Conservation (phyloP, 1,140 invertebrate genomes). For the Drosophila persimilis region DNA sequence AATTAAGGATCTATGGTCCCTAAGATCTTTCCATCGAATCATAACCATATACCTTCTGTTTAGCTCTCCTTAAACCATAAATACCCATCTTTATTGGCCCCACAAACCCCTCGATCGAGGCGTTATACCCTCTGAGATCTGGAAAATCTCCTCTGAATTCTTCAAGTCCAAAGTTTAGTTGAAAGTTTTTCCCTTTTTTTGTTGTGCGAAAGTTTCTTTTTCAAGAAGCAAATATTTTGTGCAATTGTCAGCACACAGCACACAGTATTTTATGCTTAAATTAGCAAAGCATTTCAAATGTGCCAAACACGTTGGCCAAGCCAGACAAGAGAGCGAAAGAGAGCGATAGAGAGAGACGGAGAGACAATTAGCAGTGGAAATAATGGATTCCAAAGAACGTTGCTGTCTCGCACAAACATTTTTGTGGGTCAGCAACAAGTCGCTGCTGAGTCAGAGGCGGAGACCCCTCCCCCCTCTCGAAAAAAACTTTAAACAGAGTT, state of each 20-base stretch:
- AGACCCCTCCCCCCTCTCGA: background rate
- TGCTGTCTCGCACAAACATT: conserved; percentile 19
- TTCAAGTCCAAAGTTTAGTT: conserved; percentile 18
- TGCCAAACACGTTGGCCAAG: conserved; percentile 29
- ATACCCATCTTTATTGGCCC: too few species aligned
- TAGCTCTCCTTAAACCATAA: too few species aligned
- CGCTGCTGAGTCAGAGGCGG: conserved; percentile 17
- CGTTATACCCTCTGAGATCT: too few species aligned
- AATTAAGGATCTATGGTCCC: too few species aligned
- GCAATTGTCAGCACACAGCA: conserved; percentile 42
- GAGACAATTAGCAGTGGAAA: conserved; percentile 28
- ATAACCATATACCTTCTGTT: too few species aligned
- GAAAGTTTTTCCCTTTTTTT: conserved; percentile 6
- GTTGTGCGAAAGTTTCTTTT: conserved; percentile 25
- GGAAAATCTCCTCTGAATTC: conserved; percentile 7
- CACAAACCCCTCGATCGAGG: too few species aligned
- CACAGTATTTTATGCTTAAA: conserved; percentile 40
- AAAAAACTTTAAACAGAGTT: conserved; percentile 36
- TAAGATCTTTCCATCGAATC: too few species aligned
- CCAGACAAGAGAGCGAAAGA: too few species aligned
- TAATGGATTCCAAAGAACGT: background rate
- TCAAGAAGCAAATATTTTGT: background rate
- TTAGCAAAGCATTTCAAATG: conserved; percentile 47
- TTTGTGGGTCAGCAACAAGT: conserved; percentile 34
- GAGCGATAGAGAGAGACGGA: too few species aligned